These are phyloP conservation scores for Protodeltote pygarga DNA, from an alignment of 2,888 invertebrate genomes.

Conservation along the genomic window DNA sequence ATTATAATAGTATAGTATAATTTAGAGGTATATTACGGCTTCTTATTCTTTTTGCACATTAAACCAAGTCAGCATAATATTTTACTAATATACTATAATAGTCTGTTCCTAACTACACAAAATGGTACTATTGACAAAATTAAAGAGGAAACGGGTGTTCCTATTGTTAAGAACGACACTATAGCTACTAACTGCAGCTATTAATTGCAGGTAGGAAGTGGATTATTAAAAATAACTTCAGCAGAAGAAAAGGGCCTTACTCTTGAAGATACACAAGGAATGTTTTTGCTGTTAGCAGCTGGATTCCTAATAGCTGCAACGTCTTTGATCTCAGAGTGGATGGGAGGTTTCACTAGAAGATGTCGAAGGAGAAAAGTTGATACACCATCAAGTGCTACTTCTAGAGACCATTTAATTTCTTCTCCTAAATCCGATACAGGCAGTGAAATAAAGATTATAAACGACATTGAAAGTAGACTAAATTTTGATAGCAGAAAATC, in stretches of 20 bases:
- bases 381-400: constrained; percentile 45
- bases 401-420: constrained; percentile 58
- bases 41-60: too few species aligned
- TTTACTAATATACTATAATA: too few species aligned
- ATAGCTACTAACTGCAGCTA: too few species aligned
- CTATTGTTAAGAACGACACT: too few species aligned
- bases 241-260: constrained; percentile 91
- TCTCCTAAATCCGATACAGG: constrained; percentile 49
- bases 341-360: constrained; percentile 89
- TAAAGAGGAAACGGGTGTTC: too few species aligned
- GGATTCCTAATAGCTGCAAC: constrained; percentile 89
- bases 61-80: too few species aligned
- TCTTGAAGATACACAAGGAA: constrained; percentile 93
- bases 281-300: constrained; percentile 91
- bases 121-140: too few species aligned
- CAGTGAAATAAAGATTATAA: constrained; percentile 44
- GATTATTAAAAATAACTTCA: constrained; percentile 72
- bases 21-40: too few species aligned
- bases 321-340: constrained; percentile 89
- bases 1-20: too few species aligned
- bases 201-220: constrained; percentile 75
- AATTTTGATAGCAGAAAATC: constrained; percentile 56
- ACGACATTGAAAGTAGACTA: constrained; percentile 52
- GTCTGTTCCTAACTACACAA: too few species aligned
- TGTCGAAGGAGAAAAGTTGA: constrained; percentile 72